Evolutionary conservation across 2,888 invertebrate genomes (phyloP), one percentile per base, ranked within the genome.

Genomic region (Balanococcus diminutus): DNA sequence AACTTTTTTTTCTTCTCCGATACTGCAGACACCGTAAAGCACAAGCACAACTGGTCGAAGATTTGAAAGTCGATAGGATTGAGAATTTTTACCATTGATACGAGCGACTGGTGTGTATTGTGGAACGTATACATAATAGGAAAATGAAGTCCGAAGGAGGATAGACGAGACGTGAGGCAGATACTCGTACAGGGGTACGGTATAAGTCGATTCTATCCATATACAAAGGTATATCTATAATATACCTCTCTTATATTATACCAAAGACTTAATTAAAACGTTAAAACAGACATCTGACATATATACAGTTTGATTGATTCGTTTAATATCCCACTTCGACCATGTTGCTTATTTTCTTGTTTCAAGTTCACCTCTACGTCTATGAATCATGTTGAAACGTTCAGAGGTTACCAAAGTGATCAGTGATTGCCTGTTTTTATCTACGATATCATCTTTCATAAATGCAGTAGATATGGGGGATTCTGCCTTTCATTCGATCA

Each of bases 221-320:
- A 46, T 22, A 56, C 56, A 56, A 22, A 56, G 19, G 22, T 22
- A 46, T n/a, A 56, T 1, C 22, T 56, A 19, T 4, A 19, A 8
- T 9, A 46, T 2, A 9, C 46, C 14, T 9, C 14, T 46, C 46
- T n/a, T n/a, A n/a, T n/a, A n/a, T n/a, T 67, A 42, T 22, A 75
- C n/a, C 19, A 51, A 85, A 85, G 85, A 79, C 75, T 85, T 85
- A 85, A 85, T 85, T 85, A 85, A 85, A 85, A 85, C 85, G 85
- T 85, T 85, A 85, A 85, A 75, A 85, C 85, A 79, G 85, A 85
- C 85, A 46, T 46, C 85, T 85, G 85, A 85, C 85, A 85, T 75
- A 79, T 85, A 85, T 79, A 46, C 42, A 79, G 9, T 85, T 85
- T 85, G 85, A 85, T 85, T 85, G 85, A 85, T 85, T 79, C 85